Percentiles rank a stretch among this genome's conserved stretches.
Evolutionary conservation across 37 sponge, comb jelly and placozoan species (phyloP).

Genomic region (Halichondria panicea): DNA sequence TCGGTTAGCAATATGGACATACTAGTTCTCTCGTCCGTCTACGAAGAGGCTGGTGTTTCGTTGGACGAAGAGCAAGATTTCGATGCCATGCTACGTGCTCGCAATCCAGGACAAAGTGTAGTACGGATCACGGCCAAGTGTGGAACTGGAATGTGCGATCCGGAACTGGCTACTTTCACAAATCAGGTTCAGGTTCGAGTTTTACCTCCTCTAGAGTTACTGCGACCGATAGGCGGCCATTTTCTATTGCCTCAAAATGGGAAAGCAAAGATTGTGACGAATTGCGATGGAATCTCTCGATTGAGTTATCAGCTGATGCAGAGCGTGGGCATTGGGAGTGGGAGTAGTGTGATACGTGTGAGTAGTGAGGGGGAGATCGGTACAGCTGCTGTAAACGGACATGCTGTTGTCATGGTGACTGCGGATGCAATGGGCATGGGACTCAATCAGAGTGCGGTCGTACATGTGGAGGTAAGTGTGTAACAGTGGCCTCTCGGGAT

Average conservation of each 20-base stretch:
- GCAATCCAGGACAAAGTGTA: slow-evolving; percentile 57
- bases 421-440: slow-evolving; percentile 53
- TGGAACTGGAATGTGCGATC: slow-evolving; percentile 49
- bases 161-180: slow-evolving; percentile 55
- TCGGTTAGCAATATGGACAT: slow-evolving; percentile 79
- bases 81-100: slow-evolving; percentile 50
- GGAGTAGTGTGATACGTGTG: slow-evolving; percentile 18
- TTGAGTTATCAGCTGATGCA: slow-evolving; percentile 57
- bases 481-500: too few relatives aligned
- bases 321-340: neutral
- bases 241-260: slow-evolving; percentile 80
- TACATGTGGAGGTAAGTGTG: slow-evolving; percentile 81
- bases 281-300: slow-evolving; percentile 58
- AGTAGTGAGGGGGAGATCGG: slow-evolving; percentile 40
- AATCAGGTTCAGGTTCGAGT: slow-evolving; percentile 69
- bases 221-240: slow-evolving; percentile 53
- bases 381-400: slow-evolving; percentile 60
- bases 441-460: slow-evolving; percentile 68
- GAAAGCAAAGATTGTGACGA: slow-evolving; percentile 58
- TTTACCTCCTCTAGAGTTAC: slow-evolving; percentile 45
- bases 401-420: slow-evolving; percentile 83
- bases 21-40: slow-evolving; percentile 66
- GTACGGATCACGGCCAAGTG: slow-evolving; percentile 48
- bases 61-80: slow-evolving; percentile 74
- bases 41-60: slow-evolving; percentile 72